phyloP scores from a whole-genome alignment of 2,797 vertebrate species.

The Lophotriccus pileatus region DNA sequence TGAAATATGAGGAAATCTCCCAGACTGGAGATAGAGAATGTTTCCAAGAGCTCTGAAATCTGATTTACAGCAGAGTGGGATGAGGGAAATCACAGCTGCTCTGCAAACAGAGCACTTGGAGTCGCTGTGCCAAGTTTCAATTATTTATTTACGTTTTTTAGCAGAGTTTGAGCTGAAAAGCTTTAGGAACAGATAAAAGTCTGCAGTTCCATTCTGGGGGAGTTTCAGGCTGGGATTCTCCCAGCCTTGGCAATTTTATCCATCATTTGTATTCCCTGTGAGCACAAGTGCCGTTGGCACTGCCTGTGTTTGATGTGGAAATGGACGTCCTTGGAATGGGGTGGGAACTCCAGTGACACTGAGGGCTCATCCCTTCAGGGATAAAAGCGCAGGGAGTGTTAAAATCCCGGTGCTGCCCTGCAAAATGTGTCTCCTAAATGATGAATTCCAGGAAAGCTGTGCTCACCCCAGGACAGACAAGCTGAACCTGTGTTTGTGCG shows the following conservation, averaged over 20 bases:
- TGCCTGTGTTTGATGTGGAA: fast-evolving
- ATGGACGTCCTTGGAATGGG: neutral
- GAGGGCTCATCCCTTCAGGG: neutral
- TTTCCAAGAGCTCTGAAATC: neutral
- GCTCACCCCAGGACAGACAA: neutral
- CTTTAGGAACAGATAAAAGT: neutral
- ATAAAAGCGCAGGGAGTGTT: neutral
- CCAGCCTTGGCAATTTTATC: neutral
- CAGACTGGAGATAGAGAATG: neutral
- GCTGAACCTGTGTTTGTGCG: fast-evolving
- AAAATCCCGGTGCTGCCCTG: neutral
- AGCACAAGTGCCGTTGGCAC: neutral
- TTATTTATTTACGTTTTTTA: neutral
- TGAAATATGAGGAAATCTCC: neutral
- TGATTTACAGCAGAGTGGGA: neutral
- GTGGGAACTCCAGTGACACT: neutral
- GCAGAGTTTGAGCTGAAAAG: neutral
- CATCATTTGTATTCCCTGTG: neutral
- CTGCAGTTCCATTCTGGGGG: fast-evolving
- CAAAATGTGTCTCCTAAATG: neutral
- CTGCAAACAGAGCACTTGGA: neutral
- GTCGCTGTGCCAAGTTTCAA: neutral
- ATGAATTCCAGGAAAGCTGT: neutral
- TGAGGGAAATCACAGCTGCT: neutral
- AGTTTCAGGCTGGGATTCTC: neutral